Evolutionary conservation across 2,797 vertebrate species (phyloP), one percentile per base, ranked within the genome.

Genomic region (Argentina silus): DNA sequence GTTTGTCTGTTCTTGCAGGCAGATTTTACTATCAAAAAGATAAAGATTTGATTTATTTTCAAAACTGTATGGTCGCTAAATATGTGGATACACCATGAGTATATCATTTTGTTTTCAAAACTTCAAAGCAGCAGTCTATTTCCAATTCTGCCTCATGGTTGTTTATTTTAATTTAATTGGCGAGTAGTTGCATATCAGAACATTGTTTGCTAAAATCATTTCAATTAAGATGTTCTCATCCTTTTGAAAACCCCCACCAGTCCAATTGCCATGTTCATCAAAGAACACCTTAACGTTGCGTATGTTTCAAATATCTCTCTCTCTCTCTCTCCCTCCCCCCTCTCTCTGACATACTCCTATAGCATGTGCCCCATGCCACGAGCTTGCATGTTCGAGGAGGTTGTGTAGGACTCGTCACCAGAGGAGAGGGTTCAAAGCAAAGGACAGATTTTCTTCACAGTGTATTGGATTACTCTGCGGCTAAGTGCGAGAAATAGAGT

Each of bases 331-430:
- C 60, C 14, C 21, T 53, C 47, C 51, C 64, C 60, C 72, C 14
- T 27, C 15, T 64, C 23, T 48, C 55, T 67, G n/a, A n/a, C n/a
- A n/a, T n/a, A n/a, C 42, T 15, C 15, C 27, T 6, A 53, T 51
- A 57, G 42, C 67, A 60, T 68, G 67, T 67, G 72, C 56, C 48
- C 19, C 68, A 65, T n/a, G 74, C 23, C 62, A 71, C 50, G 64
- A 77, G 69, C 75, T 27, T 51, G 27, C 60, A 64, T 78, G 76
- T 69, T 64, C 68, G 56, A 55, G 62, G 51, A 73, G 50, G 66
- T 64, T 10, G 27, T 59, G 66, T 55, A 60, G 59, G 60, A 69
- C n/a, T 66, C 17, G 64, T 19, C 21, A 48, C 48, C 14, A 19
- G n/a, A 47, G 44, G 63, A 47, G 15, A 66, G 23, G 45, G 45